These are phyloP conservation scores for Sepioteuthis lessoniana DNA, from an alignment of 2,888 invertebrate species.

Conservation along the genomic window DNA sequence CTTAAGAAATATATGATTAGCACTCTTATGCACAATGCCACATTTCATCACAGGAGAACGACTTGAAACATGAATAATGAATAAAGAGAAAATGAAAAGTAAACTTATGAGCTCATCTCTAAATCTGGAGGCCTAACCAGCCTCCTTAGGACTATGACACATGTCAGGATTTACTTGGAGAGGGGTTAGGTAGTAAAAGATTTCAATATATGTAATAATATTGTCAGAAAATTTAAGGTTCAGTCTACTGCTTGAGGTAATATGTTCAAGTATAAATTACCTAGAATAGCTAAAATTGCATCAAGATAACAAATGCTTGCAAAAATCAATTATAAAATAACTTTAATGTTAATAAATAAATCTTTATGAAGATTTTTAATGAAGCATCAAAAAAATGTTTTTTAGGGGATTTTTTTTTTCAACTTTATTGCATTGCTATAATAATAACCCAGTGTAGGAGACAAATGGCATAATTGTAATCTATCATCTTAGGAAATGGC, in stretches of 20 bases:
- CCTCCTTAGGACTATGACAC: neutral
- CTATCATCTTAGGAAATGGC: too few relatives aligned
- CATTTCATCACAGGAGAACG: neutral
- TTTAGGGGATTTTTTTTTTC: too few relatives aligned
- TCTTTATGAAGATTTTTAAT: too few relatives aligned
- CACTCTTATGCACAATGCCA: neutral
- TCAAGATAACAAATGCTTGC: too few relatives aligned
- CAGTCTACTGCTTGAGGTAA: neutral
- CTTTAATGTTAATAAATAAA: too few relatives aligned
- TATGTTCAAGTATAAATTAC: neutral
- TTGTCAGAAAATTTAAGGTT: neutral
- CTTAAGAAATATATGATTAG: neutral
- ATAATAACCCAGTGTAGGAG: too few relatives aligned
- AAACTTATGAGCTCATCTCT: neutral
- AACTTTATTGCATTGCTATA: too few relatives aligned
- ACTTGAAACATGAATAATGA: neutral
- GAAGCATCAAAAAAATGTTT: too few relatives aligned
- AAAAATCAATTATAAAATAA: too few relatives aligned
- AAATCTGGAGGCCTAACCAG: neutral
- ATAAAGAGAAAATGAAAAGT: neutral
- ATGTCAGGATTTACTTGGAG: neutral
- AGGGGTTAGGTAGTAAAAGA: neutral
- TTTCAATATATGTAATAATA: neutral
- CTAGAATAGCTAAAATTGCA: neutral
- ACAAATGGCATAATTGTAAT: too few relatives aligned